Percentiles rank a stretch among this genome's conserved stretches.
phyloP scores from a whole-genome alignment of 2,113 vertebrate species.

The Colaptes auratus region DNA sequence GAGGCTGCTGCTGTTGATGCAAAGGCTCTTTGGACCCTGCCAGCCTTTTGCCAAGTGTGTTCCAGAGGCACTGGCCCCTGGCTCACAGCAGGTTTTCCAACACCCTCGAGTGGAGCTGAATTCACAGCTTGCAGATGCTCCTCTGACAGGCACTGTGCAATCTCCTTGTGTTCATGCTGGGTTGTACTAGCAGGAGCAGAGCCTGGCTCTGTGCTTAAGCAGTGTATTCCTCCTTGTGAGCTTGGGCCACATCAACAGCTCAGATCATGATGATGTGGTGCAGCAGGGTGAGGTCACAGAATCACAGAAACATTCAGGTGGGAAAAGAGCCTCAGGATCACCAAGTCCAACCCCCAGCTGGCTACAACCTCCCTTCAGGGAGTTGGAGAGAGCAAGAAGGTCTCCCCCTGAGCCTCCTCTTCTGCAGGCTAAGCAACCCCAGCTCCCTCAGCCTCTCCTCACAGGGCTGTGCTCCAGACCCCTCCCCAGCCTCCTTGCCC shows the following conservation, averaged over 20 bases:
- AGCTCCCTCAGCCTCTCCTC: too few relatives aligned
- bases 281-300: not conserved
- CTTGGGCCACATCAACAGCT: not conserved
- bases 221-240: not conserved
- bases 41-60: fast-evolving
- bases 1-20: not conserved
- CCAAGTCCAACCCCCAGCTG: too few relatives aligned
- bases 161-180: not conserved
- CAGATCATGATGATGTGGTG: not conserved
- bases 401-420: too few relatives aligned
- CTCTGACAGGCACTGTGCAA: not conserved
- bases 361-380: too few relatives aligned
- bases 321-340: too few relatives aligned
- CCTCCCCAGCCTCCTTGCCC: too few relatives aligned
- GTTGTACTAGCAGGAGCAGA: not conserved
- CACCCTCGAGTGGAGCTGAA: not conserved
- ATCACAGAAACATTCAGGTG: too few relatives aligned
- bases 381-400: too few relatives aligned
- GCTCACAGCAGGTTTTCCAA: fast-evolving
- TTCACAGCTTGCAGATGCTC: not conserved
- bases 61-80: not conserved
- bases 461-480: too few relatives aligned
- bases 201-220: not conserved
- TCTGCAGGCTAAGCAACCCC: too few relatives aligned
- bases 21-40: not conserved